phyloP scores from a whole-genome alignment of 2,888 invertebrate species.

The Altica lythri region DNA sequence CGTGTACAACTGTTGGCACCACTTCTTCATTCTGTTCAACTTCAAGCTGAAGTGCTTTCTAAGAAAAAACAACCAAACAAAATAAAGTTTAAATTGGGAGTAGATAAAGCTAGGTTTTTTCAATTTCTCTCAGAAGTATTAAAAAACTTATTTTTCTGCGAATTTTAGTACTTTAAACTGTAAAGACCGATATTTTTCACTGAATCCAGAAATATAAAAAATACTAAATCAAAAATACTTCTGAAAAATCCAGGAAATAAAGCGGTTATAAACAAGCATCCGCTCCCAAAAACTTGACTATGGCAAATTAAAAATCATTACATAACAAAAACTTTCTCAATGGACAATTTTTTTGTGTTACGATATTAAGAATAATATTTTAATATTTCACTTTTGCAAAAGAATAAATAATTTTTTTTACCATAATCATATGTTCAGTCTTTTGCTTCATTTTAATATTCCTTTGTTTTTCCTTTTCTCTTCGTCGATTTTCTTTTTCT shows the following conservation, averaged over 20 bases:
- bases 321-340: too few species aligned
- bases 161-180: too few species aligned
- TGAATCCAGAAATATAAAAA: too few species aligned
- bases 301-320: too few species aligned
- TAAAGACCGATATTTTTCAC: too few species aligned
- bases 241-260: too few species aligned
- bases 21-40: conserved; percentile 41
- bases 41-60: conserved; percentile 48
- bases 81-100: neutral
- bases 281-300: too few species aligned
- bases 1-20: conserved; percentile 24
- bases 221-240: too few species aligned
- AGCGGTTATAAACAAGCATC: too few species aligned
- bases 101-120: neutral
- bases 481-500: conserved; percentile 53
- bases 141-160: too few species aligned
- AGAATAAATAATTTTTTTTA: conserved; percentile 32
- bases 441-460: conserved; percentile 52
- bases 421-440: conserved; percentile 57
- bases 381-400: neutral
- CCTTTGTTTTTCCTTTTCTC: conserved; percentile 53
- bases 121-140: too few species aligned
- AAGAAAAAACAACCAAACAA: conserved; percentile 24
- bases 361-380: neutral
- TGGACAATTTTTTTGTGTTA: too few species aligned